Conservation (phyloP, 2,888 invertebrate species). For the Perithous albicinctus region DNA sequence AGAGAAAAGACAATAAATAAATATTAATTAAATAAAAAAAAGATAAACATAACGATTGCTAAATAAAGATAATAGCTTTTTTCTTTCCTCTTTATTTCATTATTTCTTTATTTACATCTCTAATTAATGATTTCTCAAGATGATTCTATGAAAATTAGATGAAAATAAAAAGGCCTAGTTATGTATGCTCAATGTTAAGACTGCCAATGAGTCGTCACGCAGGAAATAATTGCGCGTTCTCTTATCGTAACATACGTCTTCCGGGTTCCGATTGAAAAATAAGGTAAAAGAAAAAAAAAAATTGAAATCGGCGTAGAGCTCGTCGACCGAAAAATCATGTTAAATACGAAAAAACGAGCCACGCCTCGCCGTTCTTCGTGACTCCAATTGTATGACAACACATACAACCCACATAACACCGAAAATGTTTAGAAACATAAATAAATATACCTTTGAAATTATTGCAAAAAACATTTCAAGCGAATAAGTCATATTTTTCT, state of each 20-base stretch:
- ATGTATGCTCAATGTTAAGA: conserved; percentile 62
- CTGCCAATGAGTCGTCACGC: conserved; percentile 55
- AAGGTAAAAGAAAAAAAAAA: conserved; percentile 25
- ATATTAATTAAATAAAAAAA: conserved; percentile 59
- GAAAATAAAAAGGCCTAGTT: conserved; percentile 26
- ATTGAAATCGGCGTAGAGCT: conserved; percentile 4
- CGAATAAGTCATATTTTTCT: neutral
- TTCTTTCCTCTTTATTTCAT: conserved; percentile 40
- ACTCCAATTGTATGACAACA: neutral
- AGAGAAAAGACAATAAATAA: conserved; percentile 62
- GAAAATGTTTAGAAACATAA: too few relatives aligned
- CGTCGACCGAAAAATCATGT: conserved; percentile 24
- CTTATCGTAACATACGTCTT: conserved; percentile 43
- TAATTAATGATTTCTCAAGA: conserved; percentile 8
- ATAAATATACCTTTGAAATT: too few relatives aligned
- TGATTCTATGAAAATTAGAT: conserved; percentile 7
- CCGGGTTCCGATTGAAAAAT: conserved; percentile 29
- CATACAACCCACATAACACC: too few relatives aligned
- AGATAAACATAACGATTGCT: conserved; percentile 32
- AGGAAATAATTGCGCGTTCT: conserved; percentile 22
- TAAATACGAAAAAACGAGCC: conserved; percentile 47
- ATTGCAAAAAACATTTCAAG: neutral
- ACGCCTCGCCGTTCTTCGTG: conserved; percentile 48
- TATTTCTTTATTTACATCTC: conserved; percentile 17
- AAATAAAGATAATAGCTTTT: conserved; percentile 32